Conservation (phyloP, 2,888 invertebrate species). For the Cheilosia impressa region DNA sequence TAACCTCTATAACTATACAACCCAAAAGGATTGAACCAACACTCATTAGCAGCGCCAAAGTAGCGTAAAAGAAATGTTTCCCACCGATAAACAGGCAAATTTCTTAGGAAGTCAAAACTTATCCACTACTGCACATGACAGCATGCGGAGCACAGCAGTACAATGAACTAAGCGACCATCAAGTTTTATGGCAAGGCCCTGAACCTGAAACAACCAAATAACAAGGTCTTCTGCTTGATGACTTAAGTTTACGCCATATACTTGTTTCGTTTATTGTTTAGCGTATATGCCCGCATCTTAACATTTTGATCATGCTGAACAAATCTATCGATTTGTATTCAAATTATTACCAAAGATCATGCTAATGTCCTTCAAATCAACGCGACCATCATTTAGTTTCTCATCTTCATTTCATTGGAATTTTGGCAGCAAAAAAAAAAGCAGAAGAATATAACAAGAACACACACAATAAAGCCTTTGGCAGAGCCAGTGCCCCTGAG, state of each 20-base stretch:
- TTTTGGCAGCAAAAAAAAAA: background rate
- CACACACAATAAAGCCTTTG: background rate
- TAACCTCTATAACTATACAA: no score
- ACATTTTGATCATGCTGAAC: background rate
- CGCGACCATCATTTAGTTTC: constrained; percentile 29
- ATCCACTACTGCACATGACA: background rate
- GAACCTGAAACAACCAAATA: constrained; percentile 40
- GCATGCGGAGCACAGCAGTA: constrained; percentile 7
- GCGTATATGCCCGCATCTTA: background rate
- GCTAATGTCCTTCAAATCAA: constrained; percentile 51
- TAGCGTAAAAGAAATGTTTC: no score
- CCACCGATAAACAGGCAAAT: background rate
- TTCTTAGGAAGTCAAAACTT: background rate
- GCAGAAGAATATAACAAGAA: background rate
- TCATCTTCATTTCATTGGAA: constrained; percentile 15
- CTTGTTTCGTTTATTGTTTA: constrained; percentile 24
- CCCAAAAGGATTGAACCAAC: no score
- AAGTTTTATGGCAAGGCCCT: constrained; percentile 25
- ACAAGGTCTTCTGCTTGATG: constrained; percentile 13
- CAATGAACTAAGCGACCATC: constrained; percentile 47
- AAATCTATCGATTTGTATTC: constrained; percentile 43
- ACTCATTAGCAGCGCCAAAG: no score
- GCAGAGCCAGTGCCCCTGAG: constrained; percentile 22
- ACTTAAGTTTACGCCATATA: constrained; percentile 33
- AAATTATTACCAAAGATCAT: constrained; percentile 49